These are phyloP conservation scores for Galeruca laticollis DNA, from an alignment of 2,888 invertebrate genomes.

Conservation along the genomic window DNA sequence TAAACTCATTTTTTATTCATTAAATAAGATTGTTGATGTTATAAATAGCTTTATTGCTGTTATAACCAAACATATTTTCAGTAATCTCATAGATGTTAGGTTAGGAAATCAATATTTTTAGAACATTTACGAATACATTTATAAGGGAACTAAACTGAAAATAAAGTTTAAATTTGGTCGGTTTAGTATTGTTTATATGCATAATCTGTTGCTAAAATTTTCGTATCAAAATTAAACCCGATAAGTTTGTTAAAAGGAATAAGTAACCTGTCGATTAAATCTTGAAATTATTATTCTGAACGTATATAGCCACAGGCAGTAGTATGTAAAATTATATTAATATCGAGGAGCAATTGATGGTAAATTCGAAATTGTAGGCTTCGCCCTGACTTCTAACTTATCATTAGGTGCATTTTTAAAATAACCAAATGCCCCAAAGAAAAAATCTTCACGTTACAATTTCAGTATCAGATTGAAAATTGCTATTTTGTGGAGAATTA, in stretches of 20 bases:
- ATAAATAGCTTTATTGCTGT: background rate
- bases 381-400: conserved; percentile 56
- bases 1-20: background rate
- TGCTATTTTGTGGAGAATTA: conserved; percentile 66
- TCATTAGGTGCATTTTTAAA: conserved; percentile 62
- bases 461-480: conserved; percentile 67
- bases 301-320: conserved; percentile 57
- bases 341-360: conserved; percentile 63
- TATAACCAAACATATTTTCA: background rate
- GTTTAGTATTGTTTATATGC: background rate
- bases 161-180: background rate
- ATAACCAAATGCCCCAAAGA: conserved; percentile 55
- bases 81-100: background rate
- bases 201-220: conserved; percentile 32
- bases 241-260: conserved; percentile 2
- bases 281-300: conserved; percentile 56
- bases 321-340: conserved; percentile 66
- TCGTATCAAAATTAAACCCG: too few relatives aligned
- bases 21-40: background rate
- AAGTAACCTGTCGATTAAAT: conserved; percentile 51
- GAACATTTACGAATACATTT: too few relatives aligned
- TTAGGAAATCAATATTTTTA: too few relatives aligned
- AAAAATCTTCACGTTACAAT: conserved; percentile 62
- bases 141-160: background rate
- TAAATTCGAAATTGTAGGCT: conserved; percentile 66